Percentiles rank a stretch among this genome's conserved stretches.
Conservation (phyloP, 2,797 vertebrate genomes). For the Loriculus beryllinus region DNA sequence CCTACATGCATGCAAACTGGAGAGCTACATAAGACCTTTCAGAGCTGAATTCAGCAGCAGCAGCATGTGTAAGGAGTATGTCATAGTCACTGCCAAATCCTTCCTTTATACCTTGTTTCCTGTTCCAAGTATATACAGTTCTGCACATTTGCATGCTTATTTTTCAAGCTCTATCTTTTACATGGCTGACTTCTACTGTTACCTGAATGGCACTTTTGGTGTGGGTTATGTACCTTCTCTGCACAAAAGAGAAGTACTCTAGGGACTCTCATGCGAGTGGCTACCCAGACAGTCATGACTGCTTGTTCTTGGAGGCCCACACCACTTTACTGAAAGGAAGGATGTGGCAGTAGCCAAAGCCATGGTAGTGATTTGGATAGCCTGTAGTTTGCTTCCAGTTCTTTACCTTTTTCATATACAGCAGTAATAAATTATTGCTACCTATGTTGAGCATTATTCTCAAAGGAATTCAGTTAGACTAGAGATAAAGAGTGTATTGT, state of each 20-base stretch:
- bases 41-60: neutral
- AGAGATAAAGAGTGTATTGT: neutral
- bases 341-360: neutral
- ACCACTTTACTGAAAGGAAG: neutral
- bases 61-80: accelerated
- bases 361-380: neutral
- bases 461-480: neutral
- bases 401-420: neutral
- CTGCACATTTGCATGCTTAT: accelerated
- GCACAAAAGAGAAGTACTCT: accelerated
- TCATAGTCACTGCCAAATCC: neutral
- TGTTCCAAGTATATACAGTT: neutral
- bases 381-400: accelerated
- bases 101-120: neutral
- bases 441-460: neutral
- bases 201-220: accelerated
- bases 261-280: accelerated
- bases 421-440: neutral
- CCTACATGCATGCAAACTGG: neutral
- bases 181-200: accelerated
- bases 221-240: neutral
- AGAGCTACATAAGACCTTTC: neutral
- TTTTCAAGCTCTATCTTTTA: neutral
- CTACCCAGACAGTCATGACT: neutral
- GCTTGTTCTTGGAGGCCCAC: accelerated